Evolutionary conservation across 2,888 invertebrate genomes (phyloP), one percentile per base, ranked within the genome.

Genomic region (Gymnocheta viridis): DNA sequence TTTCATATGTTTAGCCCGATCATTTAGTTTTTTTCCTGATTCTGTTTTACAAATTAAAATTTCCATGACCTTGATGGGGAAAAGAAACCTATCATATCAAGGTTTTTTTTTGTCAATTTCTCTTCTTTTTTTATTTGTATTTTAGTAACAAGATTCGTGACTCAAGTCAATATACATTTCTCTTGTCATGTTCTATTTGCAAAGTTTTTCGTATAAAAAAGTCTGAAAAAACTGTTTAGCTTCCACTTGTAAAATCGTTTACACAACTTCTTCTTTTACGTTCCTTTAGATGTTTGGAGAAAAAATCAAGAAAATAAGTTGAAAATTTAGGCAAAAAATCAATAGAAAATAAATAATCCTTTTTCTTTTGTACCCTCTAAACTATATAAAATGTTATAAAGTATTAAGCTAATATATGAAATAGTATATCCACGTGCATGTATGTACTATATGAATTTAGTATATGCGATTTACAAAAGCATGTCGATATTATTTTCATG

Each of bases 321-420:
- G 7, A 49, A 62, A 69, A 49, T 66, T 64, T 74, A 5, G 44
- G 7, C 38, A 4, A 44, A 70, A 78, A 79, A 72, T 64, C 64
- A 79, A 64, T 56, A 79, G 35, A 47, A 76, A 64, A 82, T 54
- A 81, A 69, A 69, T 69, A 62, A 70, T 24, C 51, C 22, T 51
- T 60, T 41, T 22, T 51, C 38, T 49, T 49, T 14, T 7, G 3
- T 3, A 35, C 58, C 9, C 41, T 24, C 4, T 24, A 35, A 60
- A 22, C 10, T 22, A 24, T 47, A 17, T 27, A 41, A 12, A 41
- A 0, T n/a, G n/a, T n/a, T n/a, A n/a, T n/a, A n/a, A 27, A 44
- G 5, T 27, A 56, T 47, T 66, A 6, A 19, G 35, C 22, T 10
- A 22, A 44, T 17, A 47, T 7, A 47, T 9, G 9, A 47, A 3